These are phyloP conservation scores for Papilio polytes DNA, from an alignment of 1,140 invertebrate genomes.

Conservation along the genomic window DNA sequence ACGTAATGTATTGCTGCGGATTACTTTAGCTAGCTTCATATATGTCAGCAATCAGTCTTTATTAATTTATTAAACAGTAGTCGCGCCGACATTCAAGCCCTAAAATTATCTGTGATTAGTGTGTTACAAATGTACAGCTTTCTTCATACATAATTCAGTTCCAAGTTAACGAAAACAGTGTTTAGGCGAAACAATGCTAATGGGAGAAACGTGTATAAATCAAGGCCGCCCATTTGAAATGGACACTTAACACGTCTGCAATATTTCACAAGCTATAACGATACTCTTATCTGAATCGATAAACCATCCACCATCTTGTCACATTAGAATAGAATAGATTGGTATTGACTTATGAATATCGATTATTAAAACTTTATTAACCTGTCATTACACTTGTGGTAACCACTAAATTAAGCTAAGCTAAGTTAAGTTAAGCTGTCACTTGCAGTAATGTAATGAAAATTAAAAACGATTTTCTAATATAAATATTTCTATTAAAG, in stretches of 20 bases:
- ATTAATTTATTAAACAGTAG: too few species aligned
- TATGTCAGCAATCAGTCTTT: too few species aligned
- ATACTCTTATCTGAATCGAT: neutral
- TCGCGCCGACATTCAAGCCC: neutral
- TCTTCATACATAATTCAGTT: conserved; percentile 1
- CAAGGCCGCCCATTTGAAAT: neutral
- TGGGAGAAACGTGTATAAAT: conserved; percentile 23
- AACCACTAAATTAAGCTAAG: neutral
- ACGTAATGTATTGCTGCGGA: too few species aligned
- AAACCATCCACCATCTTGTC: neutral
- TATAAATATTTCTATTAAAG: neutral
- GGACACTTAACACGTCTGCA: neutral
- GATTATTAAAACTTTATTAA: neutral
- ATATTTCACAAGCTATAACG: neutral
- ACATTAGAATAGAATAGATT: too few species aligned
- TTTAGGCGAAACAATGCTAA: neutral
- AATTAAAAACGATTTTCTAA: neutral
- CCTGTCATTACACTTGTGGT: neutral
- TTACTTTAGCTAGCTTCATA: too few species aligned
- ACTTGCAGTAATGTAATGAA: neutral
- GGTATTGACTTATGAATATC: neutral
- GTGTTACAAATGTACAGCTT: neutral
- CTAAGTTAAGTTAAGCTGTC: neutral
- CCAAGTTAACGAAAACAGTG: conserved; percentile 4
- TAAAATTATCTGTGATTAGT: neutral